These are phyloP conservation scores for Mythimna loreyi DNA, from an alignment of 2,888 invertebrate species.

Conservation along the genomic window DNA sequence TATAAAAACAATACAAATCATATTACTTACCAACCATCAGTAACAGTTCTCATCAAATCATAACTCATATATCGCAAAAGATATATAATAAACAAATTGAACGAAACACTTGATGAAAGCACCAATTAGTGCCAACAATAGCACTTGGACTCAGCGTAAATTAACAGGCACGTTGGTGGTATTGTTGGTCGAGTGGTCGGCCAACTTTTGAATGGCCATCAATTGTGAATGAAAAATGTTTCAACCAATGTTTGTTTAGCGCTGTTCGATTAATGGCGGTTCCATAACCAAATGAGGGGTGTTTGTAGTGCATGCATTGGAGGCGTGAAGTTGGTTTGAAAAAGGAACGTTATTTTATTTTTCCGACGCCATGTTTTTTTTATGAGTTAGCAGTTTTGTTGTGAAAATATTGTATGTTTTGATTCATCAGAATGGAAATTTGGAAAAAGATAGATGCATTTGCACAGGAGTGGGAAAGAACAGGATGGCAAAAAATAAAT, in stretches of 20 bases:
- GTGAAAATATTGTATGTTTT: not conserved
- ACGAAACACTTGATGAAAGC: conserved; percentile 60
- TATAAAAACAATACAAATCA: conserved; percentile 13
- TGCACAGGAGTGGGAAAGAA: no score
- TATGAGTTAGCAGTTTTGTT: conserved; percentile 4
- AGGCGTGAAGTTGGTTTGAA: conserved; percentile 39
- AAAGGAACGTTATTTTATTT: conserved; percentile 28
- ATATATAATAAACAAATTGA: conserved; percentile 48
- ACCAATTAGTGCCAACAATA: conserved; percentile 70
- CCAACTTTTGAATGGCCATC: conserved; percentile 60
- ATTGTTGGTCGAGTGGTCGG: conserved; percentile 52
- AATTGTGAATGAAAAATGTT: conserved; percentile 55
- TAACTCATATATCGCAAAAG: conserved; percentile 33
- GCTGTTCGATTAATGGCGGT: conserved; percentile 42
- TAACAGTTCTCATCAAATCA: conserved; percentile 16
- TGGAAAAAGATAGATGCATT: no score
- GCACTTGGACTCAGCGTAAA: conserved; percentile 47
- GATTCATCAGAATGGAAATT: no score
- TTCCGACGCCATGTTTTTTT: conserved; percentile 7
- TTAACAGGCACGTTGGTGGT: conserved; percentile 58
- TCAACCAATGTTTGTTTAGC: conserved; percentile 42
- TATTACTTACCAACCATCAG: not conserved
- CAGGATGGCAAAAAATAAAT: no score
- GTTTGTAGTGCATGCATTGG: conserved; percentile 30
- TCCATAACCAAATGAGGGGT: conserved; percentile 41